A percentile compares a stretch with the other conserved stretches of the same genome.
phyloP scores from a whole-genome alignment of 2,888 invertebrate genomes.

The Zygaena filipendulae region DNA sequence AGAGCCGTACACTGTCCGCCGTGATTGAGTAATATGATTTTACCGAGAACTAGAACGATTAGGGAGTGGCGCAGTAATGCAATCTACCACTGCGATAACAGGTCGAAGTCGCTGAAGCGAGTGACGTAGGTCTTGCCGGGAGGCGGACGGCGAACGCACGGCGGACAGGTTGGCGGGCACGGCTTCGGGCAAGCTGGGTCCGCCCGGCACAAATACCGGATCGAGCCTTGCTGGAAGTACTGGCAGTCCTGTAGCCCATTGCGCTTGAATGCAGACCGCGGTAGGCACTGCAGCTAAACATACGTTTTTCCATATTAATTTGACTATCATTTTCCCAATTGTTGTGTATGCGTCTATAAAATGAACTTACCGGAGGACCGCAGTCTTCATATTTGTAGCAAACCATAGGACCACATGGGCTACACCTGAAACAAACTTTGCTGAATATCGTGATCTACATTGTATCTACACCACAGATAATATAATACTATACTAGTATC shows the following conservation, averaged over 20 bases:
- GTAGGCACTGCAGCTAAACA: slow-evolving; percentile 57
- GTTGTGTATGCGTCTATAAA: neutral
- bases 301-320: no score
- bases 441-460: no score
- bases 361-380: slow-evolving; percentile 49
- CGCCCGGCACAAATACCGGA: slow-evolving; percentile 56
- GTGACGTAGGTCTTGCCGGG: slow-evolving; percentile 60
- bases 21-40: slow-evolving; percentile 29
- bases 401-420: slow-evolving; percentile 58
- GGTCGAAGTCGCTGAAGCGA: slow-evolving; percentile 61
- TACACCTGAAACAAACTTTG: slow-evolving; percentile 49
- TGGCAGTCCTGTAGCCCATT: slow-evolving; percentile 63
- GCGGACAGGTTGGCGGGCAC: slow-evolving; percentile 53
- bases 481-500: no score
- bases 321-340: neutral
- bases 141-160: slow-evolving; percentile 54
- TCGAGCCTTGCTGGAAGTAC: slow-evolving; percentile 61
- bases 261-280: slow-evolving; percentile 62
- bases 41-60: slow-evolving; percentile 33
- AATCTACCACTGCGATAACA: slow-evolving; percentile 53
- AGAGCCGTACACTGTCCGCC: slow-evolving; percentile 33
- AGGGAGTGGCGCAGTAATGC: slow-evolving; percentile 23
- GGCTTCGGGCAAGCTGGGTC: slow-evolving; percentile 38
- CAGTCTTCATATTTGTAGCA: slow-evolving; percentile 65
- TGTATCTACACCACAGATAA: no score